Evolutionary conservation across 1,140 invertebrate species (phyloP).

Genomic region (Leucophenga varia): DNA sequence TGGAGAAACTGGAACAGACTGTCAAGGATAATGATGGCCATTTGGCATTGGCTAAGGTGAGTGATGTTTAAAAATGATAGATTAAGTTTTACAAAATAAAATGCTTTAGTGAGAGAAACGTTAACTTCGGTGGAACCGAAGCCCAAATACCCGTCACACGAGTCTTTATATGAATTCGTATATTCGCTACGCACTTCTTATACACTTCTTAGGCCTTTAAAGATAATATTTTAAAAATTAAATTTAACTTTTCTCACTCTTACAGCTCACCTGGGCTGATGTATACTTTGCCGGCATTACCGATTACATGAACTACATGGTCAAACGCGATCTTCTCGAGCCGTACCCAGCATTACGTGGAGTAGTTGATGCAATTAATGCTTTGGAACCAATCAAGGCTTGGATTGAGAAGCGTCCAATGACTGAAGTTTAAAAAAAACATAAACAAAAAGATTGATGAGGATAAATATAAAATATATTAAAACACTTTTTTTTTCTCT

Average conservation of each 20-base stretch:
- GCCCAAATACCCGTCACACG: too few species aligned
- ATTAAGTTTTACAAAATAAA: too few species aligned
- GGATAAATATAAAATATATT: too few species aligned
- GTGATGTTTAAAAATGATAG: too few species aligned
- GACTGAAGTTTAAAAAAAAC: slow-evolving; percentile 59
- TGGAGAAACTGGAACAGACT: slow-evolving; percentile 62
- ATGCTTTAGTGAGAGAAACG: too few species aligned
- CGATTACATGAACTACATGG: slow-evolving; percentile 64
- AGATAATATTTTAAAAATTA: too few species aligned
- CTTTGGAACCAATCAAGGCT: slow-evolving; percentile 63
- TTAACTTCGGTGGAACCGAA: too few species aligned
- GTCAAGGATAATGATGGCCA: slow-evolving; percentile 61
- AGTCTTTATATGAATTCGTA: too few species aligned
- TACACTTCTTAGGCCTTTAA: too few species aligned
- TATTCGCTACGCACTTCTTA: too few species aligned
- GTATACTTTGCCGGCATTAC: slow-evolving; percentile 63
- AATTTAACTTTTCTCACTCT: slow-evolving; percentile 21
- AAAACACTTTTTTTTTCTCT: too few species aligned
- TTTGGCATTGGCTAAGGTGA: slow-evolving; percentile 61
- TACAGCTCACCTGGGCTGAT: slow-evolving; percentile 69
- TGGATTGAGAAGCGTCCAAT: slow-evolving; percentile 67
- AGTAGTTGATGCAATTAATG: slow-evolving; percentile 60
- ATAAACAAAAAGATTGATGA: too few species aligned
- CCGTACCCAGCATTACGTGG: slow-evolving; percentile 62
- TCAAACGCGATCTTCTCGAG: slow-evolving; percentile 60